Evolutionary conservation across 2,113 vertebrate species (phyloP).

Genomic region (Aviceda subcristata): DNA sequence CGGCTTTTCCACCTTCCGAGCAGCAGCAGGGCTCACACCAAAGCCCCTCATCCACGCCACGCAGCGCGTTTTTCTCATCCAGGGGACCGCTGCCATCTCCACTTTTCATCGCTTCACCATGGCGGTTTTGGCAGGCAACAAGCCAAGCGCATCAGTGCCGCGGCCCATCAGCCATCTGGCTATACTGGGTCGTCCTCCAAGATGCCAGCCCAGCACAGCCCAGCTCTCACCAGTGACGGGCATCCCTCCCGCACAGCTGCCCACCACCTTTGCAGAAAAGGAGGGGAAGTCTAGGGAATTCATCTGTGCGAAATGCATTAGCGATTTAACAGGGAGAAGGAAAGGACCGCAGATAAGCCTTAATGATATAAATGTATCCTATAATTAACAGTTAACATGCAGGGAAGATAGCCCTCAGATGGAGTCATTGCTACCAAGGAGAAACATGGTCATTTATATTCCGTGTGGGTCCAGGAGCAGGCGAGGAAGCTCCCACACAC

Average conservation of each 20-base stretch:
- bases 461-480: background rate
- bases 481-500: background rate
- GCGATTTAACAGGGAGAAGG: background rate
- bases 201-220: background rate
- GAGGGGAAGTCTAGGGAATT: background rate
- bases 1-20: background rate
- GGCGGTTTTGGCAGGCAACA: background rate
- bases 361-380: background rate
- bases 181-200: accelerated
- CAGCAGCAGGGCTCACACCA: background rate
- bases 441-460: slow-evolving; percentile 37
- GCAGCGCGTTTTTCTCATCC: accelerated
- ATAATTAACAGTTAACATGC: slow-evolving; percentile 40
- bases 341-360: background rate
- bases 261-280: background rate
- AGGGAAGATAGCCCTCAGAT: background rate
- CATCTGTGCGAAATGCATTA: background rate
- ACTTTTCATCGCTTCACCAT: accelerated
- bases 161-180: accelerated
- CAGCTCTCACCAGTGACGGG: accelerated
- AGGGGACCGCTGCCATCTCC: accelerated
- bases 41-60: accelerated
- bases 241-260: background rate
- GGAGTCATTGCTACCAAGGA: background rate
- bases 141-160: background rate